Conservation (phyloP, 2,888 invertebrate species). For the Geotrupes spiniger region DNA sequence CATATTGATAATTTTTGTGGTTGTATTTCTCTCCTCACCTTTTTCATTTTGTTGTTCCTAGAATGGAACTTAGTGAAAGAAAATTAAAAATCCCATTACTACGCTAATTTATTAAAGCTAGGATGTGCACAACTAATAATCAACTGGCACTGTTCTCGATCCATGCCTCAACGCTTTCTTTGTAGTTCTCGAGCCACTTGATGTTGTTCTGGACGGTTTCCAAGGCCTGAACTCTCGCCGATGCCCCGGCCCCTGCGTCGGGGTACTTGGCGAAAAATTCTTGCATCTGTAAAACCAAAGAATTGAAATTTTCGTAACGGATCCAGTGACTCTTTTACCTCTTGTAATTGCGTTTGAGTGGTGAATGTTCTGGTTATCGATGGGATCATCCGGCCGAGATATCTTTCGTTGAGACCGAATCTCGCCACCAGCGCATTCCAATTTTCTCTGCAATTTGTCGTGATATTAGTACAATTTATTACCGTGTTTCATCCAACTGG, state of each 20-base stretch:
- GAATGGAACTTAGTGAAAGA: too few relatives aligned
- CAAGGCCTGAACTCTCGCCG: conserved; percentile 69
- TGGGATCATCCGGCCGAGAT: conserved; percentile 74
- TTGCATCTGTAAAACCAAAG: conserved; percentile 62
- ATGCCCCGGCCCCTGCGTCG: conserved; percentile 81
- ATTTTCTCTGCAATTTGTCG: conserved; percentile 59
- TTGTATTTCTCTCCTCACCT: too few relatives aligned
- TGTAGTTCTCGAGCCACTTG: conserved; percentile 68
- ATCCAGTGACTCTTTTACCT: conserved; percentile 66
- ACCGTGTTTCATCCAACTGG: too few relatives aligned
- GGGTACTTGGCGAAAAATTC: conserved; percentile 76
- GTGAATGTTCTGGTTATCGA: conserved; percentile 67
- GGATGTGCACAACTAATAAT: too few relatives aligned
- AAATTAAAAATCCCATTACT: too few relatives aligned
- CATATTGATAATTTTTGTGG: too few relatives aligned
- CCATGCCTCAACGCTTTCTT: conserved; percentile 61
- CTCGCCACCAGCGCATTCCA: conserved; percentile 74
- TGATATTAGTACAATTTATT: too few relatives aligned
- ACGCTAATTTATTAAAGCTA: too few relatives aligned
- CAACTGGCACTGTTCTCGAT: too few relatives aligned
- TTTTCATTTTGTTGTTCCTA: too few relatives aligned
- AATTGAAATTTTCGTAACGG: too few relatives aligned
- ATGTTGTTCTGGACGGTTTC: conserved; percentile 79
- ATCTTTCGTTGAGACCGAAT: conserved; percentile 80
- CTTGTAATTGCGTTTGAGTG: conserved; percentile 64